Evolutionary conservation across 2,113 vertebrate species (phyloP), one percentile per base, ranked within the genome.

Genomic region (Sardina pilchardus): DNA sequence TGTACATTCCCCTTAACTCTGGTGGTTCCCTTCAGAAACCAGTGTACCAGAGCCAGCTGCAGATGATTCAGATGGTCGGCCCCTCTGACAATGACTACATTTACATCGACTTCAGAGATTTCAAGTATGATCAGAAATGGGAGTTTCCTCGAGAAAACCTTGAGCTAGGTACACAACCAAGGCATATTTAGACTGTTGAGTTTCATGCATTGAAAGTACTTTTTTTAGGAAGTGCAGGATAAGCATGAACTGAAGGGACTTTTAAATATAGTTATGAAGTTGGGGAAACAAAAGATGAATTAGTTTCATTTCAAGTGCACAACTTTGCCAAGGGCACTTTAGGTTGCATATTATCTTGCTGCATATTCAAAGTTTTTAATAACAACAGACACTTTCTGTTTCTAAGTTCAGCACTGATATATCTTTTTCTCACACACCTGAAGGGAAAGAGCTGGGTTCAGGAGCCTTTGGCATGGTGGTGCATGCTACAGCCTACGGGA

Each of bases 91-190:
- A 99, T 0, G 97, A 99, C 48, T 99, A 99, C 89, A 96, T 97
- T 92, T 99, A 98, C 88, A 94, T 99, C 0, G 95, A 99, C 92
- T 99, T 99, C 92, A 95, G 95, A 87, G 95, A 97, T 59, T 95
- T 97, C 5, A 93, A 96, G 10, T 99, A 99, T 85, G 95, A 99
- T 83, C 86, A 88, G 36, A 97, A 97, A 88, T 98, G 97, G 97
- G 98, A 99, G 90, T 99, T 99, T 93, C 97, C 98, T 34, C 95
- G 97, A 82, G 97, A 99, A 94, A 99, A 99, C 85, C 93, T 99
- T 87, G 96, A 98, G 92, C 95, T 99, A 84, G 98, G 98, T 99
- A 94, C 93, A 95, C 90, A 19, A 21, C 19, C 53, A n/a, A 19
- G 50, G 50, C 50, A 53, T 19, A 53, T 24, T 59, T 24, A 59